These are phyloP conservation scores for Erebia palarica DNA, from an alignment of 2,888 invertebrate species.

Conservation along the genomic window DNA sequence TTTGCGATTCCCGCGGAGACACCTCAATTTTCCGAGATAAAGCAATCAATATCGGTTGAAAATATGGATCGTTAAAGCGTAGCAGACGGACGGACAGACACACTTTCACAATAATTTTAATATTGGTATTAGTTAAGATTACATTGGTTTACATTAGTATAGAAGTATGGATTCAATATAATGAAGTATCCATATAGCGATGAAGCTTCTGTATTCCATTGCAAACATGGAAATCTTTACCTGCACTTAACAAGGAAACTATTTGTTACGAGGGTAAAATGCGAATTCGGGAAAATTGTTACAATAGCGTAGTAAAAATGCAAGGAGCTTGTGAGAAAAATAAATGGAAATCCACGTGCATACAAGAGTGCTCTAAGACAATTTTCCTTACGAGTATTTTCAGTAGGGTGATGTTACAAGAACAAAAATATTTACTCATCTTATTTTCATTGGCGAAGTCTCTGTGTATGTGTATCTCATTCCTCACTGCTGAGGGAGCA, in stretches of 20 bases:
- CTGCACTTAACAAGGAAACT: conserved; percentile 20
- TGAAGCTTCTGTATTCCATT: background rate
- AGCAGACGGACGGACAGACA: no score
- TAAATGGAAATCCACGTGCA: conserved; percentile 19
- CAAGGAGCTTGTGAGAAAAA: conserved; percentile 15
- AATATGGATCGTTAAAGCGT: no score
- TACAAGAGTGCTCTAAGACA: conserved; percentile 19
- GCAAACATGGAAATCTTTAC: conserved; percentile 14
- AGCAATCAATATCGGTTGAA: no score
- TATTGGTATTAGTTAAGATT: no score
- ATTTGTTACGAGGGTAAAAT: conserved; percentile 21
- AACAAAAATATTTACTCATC: background rate
- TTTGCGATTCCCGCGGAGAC: no score
- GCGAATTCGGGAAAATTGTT: conserved; percentile 22
- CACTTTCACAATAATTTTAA: no score
- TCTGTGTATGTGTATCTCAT: no score
- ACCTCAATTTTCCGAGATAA: no score
- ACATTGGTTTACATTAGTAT: no score
- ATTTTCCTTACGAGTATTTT: conserved; percentile 19
- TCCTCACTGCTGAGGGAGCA: no score
- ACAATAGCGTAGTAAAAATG: conserved; percentile 19
- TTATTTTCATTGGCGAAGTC: background rate
- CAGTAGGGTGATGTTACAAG: conserved; percentile 8
- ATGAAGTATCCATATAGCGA: background rate
- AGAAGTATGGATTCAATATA: no score